Evolutionary conservation across 2,888 invertebrate species (phyloP).

Genomic region (Dicranocentrus wangi): DNA sequence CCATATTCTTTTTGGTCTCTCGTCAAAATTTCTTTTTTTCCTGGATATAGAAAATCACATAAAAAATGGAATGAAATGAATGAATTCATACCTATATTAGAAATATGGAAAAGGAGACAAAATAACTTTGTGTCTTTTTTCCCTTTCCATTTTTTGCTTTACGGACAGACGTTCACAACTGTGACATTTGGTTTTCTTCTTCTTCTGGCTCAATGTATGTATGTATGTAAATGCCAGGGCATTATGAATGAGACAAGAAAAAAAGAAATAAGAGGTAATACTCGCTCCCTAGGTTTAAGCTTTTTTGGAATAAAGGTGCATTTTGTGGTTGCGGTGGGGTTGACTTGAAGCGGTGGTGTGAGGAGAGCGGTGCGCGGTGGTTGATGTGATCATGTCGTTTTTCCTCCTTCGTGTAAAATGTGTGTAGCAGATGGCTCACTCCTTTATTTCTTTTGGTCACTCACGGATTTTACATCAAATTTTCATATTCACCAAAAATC

Average conservation of each 20-base stretch:
- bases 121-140: conserved; percentile 28
- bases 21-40: conserved; percentile 31
- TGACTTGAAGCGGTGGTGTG: background rate
- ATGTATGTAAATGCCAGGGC: conserved; percentile 27
- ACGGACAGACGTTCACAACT: conserved; percentile 12
- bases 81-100: conserved; percentile 39
- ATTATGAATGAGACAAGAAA: conserved; percentile 32
- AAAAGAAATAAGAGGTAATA: conserved; percentile 44
- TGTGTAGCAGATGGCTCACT: conserved; percentile 53
- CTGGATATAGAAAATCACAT: conserved; percentile 4
- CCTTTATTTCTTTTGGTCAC: conserved; percentile 56
- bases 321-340: conserved; percentile 29
- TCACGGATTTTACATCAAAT: conserved; percentile 66
- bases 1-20: conserved; percentile 24
- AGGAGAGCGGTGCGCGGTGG: background rate
- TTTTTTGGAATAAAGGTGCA: conserved; percentile 38
- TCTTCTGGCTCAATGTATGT: background rate
- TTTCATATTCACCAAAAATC: conserved; percentile 71
- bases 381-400: conserved; percentile 56
- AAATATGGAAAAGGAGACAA: conserved; percentile 21
- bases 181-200: conserved; percentile 43
- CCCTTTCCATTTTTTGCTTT: too few species aligned
- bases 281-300: background rate
- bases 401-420: conserved; percentile 37
- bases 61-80: conserved; percentile 46